These are phyloP conservation scores for Monodelphis domestica DNA, from an alignment of 2,797 vertebrate genomes.

Conservation along the genomic window DNA sequence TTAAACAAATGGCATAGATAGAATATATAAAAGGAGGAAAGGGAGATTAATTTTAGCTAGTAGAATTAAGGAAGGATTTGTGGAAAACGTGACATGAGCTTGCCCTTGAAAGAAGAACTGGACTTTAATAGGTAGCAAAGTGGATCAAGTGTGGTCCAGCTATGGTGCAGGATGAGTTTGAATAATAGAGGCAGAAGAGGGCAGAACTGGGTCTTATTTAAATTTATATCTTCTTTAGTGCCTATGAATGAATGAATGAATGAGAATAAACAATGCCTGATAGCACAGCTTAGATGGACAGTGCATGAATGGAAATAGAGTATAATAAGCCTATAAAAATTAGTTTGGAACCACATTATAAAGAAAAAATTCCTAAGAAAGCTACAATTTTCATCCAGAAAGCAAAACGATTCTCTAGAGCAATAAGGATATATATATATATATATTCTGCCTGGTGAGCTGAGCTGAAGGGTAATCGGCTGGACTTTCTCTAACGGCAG, in stretches of 20 bases:
- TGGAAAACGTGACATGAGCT: background rate
- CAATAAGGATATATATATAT: background rate
- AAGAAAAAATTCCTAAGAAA: background rate
- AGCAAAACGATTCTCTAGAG: background rate
- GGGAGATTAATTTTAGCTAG: background rate
- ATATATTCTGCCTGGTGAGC: no score
- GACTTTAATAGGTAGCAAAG: background rate
- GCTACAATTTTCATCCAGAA: background rate
- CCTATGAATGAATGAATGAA: background rate
- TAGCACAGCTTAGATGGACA: background rate
- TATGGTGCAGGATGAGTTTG: background rate
- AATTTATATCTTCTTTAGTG: background rate
- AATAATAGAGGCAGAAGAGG: background rate
- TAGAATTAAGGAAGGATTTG: background rate
- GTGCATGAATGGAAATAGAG: background rate
- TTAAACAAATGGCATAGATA: background rate
- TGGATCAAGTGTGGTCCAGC: background rate
- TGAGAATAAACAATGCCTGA: background rate
- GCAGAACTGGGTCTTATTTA: background rate
- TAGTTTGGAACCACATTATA: background rate
- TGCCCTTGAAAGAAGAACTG: background rate
- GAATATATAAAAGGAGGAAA: background rate
- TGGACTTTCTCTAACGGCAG: no score
- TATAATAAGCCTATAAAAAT: background rate
- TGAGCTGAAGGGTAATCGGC: no score